Evolutionary conservation across 1,140 invertebrate species (phyloP), one percentile per base, ranked within the genome.

Genomic region (Protaetia brevitarsis): DNA sequence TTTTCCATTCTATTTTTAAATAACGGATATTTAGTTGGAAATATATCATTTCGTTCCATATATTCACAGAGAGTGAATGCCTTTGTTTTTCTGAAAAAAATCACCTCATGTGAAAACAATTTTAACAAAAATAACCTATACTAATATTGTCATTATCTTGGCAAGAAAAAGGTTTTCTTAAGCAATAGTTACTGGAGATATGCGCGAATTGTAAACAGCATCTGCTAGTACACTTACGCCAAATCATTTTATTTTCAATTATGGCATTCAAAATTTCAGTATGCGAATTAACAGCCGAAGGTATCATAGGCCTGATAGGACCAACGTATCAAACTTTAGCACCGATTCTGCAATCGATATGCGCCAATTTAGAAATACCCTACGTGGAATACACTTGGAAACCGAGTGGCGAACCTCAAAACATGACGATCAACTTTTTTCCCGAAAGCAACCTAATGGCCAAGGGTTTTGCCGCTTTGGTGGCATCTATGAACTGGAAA

Each of bases 231-330:
- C n/a, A n/a, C n/a, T n/a, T n/a, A n/a, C n/a, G n/a, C n/a, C n/a
- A n/a, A n/a, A n/a, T 34, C 13, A 34, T n/a, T 34, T 34, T n/a
- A 6, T 2, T n/a, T 11, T 34, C 13, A 11, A 16, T 57, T 1
- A 30, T 59, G 16, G 13, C 10, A 51, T 26, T 41, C 4, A 51
- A 45, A 21, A 8, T 68, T 80, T 60, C 70, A 86, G 85, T 79
- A 19, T 87, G 85, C 71, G 79, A 83, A 62, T 73, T 86, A 16
- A 71, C 84, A 34, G 61, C 64, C 6, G 59, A 66, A 69, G 88
- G 89, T 5, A 83, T 93, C 10, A 88, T 85, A 6, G 91, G 86
- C 16, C 86, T 95, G 68, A 91, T 95, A 76, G 92, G 91, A 2
- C 89, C 91, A 5, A 82, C 84, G 60, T 86, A 85, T 16, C 75